phyloP scores from a whole-genome alignment of 1,140 invertebrate species.

The Magallana ariakensis region DNA sequence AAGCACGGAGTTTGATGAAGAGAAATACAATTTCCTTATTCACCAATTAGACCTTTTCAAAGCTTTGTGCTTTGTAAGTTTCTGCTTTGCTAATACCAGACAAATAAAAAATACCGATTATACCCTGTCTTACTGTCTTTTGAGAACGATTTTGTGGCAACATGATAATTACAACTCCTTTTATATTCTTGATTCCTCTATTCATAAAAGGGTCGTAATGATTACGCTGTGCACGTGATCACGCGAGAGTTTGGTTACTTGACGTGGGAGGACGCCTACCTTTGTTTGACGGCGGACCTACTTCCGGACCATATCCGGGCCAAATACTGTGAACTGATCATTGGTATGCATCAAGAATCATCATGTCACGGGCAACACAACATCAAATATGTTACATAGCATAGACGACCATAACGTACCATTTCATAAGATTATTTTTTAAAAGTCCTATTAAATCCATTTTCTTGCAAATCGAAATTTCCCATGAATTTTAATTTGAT shows the following conservation, averaged over 20 bases:
- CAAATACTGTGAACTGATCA: constrained; percentile 74
- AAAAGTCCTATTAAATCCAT: too few species aligned
- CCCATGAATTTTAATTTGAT: too few species aligned
- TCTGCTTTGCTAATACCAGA: neutral
- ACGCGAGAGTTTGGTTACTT: constrained; percentile 78
- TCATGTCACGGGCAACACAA: too few species aligned
- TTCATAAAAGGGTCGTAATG: constrained; percentile 75
- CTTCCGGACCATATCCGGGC: constrained; percentile 77
- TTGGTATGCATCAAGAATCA: constrained; percentile 34
- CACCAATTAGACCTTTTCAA: constrained; percentile 78
- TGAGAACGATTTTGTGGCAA: neutral
- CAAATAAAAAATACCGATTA: neutral
- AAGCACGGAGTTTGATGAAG: constrained; percentile 69
- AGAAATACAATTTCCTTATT: constrained; percentile 76
- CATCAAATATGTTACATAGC: too few species aligned
- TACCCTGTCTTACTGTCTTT: neutral
- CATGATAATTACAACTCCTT: neutral
- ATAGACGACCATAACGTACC: too few species aligned
- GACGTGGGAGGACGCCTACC: constrained; percentile 79
- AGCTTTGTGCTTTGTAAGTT: constrained; percentile 75
- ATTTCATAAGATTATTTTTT: too few species aligned
- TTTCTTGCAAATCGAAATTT: too few species aligned
- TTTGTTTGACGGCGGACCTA: constrained; percentile 76
- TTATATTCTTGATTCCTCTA: constrained; percentile 37
- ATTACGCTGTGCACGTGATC: constrained; percentile 78